A percentile compares a stretch with the other conserved stretches of the same genome.
Evolutionary conservation across 2,888 invertebrate species (phyloP).

Genomic region (Mythimna albipuncta): DNA sequence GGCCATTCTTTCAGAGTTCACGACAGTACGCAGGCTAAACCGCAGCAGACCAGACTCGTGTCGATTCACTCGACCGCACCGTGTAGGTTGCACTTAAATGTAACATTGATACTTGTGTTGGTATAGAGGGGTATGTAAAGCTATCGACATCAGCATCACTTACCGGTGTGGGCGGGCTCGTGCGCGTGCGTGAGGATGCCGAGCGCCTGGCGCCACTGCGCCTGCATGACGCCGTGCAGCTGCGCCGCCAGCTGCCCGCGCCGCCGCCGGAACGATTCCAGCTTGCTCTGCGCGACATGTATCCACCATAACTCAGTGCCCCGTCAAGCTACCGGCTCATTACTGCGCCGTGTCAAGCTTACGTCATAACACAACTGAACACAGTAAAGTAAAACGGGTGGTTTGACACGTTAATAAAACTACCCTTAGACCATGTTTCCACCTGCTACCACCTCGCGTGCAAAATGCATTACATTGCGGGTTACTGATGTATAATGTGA

Average conservation of each 20-base stretch:
- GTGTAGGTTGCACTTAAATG: no score
- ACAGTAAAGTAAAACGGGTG: not conserved
- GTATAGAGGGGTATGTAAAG: no score
- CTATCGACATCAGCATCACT: no score
- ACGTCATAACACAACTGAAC: not conserved
- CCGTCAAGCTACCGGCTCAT: no score
- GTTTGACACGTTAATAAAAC: not conserved
- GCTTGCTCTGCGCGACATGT: conserved; percentile 74
- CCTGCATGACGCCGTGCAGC: conserved; percentile 91
- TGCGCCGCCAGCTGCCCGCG: conserved; percentile 94
- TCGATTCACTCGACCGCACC: no score
- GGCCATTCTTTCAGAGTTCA: no score
- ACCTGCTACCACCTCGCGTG: not conserved
- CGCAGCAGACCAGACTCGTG: no score
- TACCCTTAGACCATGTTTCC: no score
- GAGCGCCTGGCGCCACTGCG: conserved; percentile 22
- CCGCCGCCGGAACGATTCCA: conserved; percentile 83
- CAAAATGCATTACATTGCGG: not conserved
- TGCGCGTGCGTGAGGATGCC: conserved; percentile 81
- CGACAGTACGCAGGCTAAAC: no score
- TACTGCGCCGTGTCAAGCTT: no score
- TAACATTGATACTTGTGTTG: no score
- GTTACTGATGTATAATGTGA: not conserved
- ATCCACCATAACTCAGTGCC: not conserved
- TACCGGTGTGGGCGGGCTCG: conserved; percentile 13